Conservation (phyloP, 2,113 vertebrate species). For the Colius striatus region DNA sequence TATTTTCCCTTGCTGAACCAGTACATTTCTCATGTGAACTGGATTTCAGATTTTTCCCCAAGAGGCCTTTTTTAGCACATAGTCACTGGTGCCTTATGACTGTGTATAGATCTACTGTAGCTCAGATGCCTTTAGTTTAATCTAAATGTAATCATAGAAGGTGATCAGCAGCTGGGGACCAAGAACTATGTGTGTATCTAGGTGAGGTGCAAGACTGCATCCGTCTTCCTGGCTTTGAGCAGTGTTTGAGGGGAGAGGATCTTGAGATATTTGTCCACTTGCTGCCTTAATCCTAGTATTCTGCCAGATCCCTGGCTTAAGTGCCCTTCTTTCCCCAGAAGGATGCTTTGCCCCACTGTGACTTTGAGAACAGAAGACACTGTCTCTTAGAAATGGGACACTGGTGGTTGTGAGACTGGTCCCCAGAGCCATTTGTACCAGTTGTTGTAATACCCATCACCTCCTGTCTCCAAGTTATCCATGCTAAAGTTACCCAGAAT, state of each 20-base stretch:
- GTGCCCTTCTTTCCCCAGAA: neutral
- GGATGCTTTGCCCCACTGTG: neutral
- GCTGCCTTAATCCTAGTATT: conserved; percentile 1
- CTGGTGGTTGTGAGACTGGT: neutral
- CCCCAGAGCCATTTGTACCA: neutral
- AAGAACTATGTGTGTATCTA: neutral
- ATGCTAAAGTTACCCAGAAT: neutral
- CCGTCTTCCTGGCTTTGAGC: conserved; percentile 19
- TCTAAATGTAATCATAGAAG: neutral
- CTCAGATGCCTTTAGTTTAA: neutral
- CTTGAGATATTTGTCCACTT: neutral
- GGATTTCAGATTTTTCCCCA: neutral
- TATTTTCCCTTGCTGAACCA: conserved; percentile 23
- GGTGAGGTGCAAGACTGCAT: neutral
- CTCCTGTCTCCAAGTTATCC: neutral
- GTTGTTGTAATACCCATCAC: neutral
- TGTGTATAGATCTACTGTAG: conserved; percentile 9
- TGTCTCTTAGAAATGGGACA: neutral
- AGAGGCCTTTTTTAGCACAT: conserved; percentile 46
- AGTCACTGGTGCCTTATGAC: conserved; percentile 57
- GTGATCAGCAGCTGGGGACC: conserved; percentile 18
- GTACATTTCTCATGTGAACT: neutral
- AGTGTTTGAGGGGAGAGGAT: neutral
- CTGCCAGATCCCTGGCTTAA: neutral
- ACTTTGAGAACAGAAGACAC: neutral